phyloP scores from a whole-genome alignment of 2,113 vertebrate species.

The Phocoena phocoena region DNA sequence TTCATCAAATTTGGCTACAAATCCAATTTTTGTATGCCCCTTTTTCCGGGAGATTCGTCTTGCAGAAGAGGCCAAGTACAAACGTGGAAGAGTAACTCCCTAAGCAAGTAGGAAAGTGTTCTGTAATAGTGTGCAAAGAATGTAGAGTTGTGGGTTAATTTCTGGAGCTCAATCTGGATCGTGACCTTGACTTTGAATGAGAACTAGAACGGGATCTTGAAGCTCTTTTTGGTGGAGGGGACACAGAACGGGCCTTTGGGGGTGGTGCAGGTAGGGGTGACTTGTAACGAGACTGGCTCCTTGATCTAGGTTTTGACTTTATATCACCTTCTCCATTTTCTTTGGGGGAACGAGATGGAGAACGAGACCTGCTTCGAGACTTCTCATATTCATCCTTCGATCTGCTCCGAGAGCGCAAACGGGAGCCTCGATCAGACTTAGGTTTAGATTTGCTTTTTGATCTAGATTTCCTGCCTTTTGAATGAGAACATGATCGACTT shows the following conservation, averaged over 20 bases:
- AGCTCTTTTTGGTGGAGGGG: constrained; percentile 87
- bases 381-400: constrained; percentile 91
- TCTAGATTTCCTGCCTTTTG: constrained; percentile 91
- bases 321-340: constrained; percentile 93
- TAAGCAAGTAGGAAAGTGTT: constrained; percentile 85
- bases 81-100: constrained; percentile 84
- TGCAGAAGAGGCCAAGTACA: constrained; percentile 82
- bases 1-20: constrained; percentile 81
- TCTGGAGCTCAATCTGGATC: constrained; percentile 92
- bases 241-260: constrained; percentile 87
- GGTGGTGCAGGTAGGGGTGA: constrained; percentile 86
- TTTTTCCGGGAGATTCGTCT: constrained; percentile 79
- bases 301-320: constrained; percentile 92
- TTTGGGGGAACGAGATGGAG: constrained; percentile 91
- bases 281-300: constrained; percentile 85
- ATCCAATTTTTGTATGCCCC: constrained; percentile 77
- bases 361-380: constrained; percentile 87
- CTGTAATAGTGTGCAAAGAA: constrained; percentile 80
- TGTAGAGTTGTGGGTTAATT: constrained; percentile 87
- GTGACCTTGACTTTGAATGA: constrained; percentile 88
- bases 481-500: constrained; percentile 89
- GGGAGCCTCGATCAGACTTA: constrained; percentile 92
- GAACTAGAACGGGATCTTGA: constrained; percentile 90
- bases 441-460: constrained; percentile 94
- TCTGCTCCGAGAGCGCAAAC: constrained; percentile 84